A percentile compares a stretch with the other conserved stretches of the same genome.
phyloP scores from a whole-genome alignment of 2,113 vertebrate genomes.

The Vulpes lagopus region DNA sequence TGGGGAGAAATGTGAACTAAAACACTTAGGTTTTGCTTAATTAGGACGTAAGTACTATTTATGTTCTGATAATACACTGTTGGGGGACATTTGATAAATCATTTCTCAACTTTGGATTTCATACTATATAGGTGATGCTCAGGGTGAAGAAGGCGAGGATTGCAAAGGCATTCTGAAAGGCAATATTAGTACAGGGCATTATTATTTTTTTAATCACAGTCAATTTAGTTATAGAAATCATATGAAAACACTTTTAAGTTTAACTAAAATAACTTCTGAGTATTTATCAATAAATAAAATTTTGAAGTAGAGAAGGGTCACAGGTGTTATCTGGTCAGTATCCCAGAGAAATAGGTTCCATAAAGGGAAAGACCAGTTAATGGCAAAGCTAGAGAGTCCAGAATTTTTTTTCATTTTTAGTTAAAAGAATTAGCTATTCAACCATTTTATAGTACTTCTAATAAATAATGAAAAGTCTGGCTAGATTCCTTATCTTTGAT shows the following conservation, averaged over 20 bases:
- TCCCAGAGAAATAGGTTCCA: neutral
- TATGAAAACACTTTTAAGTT: conserved; percentile 41
- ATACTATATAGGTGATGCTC: neutral
- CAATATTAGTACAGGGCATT: neutral
- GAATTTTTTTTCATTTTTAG: neutral
- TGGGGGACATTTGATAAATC: neutral
- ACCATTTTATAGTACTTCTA: neutral
- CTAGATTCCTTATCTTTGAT: neutral
- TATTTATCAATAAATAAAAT: conserved; percentile 53
- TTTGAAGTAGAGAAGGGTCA: neutral
- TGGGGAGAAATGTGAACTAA: neutral
- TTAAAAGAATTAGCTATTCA: neutral
- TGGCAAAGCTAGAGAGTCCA: neutral
- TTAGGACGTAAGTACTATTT: neutral
- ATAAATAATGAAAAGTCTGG: neutral
- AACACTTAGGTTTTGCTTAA: neutral
- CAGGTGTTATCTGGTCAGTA: neutral
- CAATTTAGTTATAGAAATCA: neutral
- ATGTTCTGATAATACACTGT: neutral
- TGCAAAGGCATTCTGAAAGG: neutral
- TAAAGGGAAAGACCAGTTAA: neutral
- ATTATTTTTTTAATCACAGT: neutral
- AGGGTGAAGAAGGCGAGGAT: neutral
- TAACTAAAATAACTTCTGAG: neutral
- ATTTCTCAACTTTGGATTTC: neutral